Evolutionary conservation across 2,888 invertebrate genomes (phyloP), one percentile per base, ranked within the genome.

Genomic region (Meganola albula): DNA sequence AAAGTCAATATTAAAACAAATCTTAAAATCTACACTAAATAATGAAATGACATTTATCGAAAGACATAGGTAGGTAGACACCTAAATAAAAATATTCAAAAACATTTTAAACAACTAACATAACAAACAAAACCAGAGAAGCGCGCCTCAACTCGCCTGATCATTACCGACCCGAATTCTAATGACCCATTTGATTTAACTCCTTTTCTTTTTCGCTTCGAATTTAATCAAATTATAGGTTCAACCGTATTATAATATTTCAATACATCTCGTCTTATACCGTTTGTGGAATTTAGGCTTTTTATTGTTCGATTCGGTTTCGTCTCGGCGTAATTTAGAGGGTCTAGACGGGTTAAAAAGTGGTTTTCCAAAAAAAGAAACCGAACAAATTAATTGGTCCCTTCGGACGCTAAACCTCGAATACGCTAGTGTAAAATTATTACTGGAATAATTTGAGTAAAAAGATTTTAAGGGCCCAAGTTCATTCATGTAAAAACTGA

Each of bases 171-270:
- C 76, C 84, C 80, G 59, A 73, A 76, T 74, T 71, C 79, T 84
- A 80, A 84, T 79, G 83, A 80, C 65, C 74, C 74, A 71, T 77
- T 78, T 74, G 71, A 67, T 73, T 79, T 68, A 52, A 67, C 62
- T 75, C 60, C 67, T 82, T 75, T 77, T 80, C 73, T 77, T 79
- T 77, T 82, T 74, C 63, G 66, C 60, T 63, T 67, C 64, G 67
- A 76, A 74, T 80, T 83, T 85, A 79, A 85, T 84, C 79, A 85
- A 85, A 85, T 85, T 85, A 85, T 83, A 84, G 82, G 84, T 83
- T 84, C 63, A 71, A 67, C 70, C 65, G 65, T 74, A 75, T 84
- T 84, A 79, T 83, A 85, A 84, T 83, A 83, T 84, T 85, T 82
- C 83, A 80, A 82, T 84, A 77, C 70, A 60, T 69, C 72, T 70